These are phyloP conservation scores for Microchrysa polita DNA, from an alignment of 2,888 invertebrate species.

Conservation along the genomic window DNA sequence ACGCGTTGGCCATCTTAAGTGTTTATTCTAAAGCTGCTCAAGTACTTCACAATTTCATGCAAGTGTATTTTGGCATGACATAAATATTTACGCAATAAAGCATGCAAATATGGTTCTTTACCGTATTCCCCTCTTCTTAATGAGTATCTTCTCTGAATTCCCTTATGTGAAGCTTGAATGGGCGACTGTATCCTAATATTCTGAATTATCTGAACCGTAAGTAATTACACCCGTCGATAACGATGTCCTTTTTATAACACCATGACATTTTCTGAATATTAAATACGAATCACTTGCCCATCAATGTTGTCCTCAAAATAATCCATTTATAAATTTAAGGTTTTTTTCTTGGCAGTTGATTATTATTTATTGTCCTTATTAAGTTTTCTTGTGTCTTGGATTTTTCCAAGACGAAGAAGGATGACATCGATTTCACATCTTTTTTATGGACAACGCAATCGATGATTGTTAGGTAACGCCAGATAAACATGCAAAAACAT, in stretches of 20 bases:
- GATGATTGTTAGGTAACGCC: constrained; percentile 12
- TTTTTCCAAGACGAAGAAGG: no score
- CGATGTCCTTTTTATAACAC: constrained; percentile 45
- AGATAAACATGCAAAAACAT: constrained; percentile 42
- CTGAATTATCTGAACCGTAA: constrained; percentile 50
- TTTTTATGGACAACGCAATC: neutral
- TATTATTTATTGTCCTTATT: constrained; percentile 48
- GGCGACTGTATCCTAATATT: constrained; percentile 48
- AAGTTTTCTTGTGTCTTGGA: constrained; percentile 46
- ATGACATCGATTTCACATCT: no score
- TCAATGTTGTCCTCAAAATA: constrained; percentile 4
- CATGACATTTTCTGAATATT: constrained; percentile 50
- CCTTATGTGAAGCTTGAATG: neutral
- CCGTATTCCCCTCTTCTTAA: neutral
- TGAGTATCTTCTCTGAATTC: neutral
- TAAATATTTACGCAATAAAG: no score
- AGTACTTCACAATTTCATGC: no score
- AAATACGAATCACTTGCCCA: constrained; percentile 44
- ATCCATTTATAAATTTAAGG: constrained; percentile 27
- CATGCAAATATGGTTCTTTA: no score
- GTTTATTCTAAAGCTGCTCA: no score
- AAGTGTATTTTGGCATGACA: no score
- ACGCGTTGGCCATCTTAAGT: neutral
- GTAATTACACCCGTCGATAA: constrained; percentile 47
- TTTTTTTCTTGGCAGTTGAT: constrained; percentile 40